These are phyloP conservation scores for Mesembrinibis cayennensis DNA, from an alignment of 2,113 vertebrate species.

Conservation along the genomic window DNA sequence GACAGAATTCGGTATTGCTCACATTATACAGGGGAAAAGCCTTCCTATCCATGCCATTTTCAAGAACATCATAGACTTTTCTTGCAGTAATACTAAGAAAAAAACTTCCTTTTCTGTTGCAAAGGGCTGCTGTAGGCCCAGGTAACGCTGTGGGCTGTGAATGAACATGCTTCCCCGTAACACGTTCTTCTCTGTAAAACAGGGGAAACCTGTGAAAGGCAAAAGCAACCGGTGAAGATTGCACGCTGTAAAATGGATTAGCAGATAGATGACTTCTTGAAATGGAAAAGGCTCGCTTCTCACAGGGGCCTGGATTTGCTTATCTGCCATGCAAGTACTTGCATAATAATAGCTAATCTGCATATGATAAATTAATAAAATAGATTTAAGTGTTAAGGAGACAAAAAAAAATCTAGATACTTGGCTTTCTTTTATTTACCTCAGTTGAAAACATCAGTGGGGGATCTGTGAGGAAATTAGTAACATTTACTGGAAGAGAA, in stretches of 20 bases:
- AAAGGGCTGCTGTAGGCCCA: neutral
- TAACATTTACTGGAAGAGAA: neutral
- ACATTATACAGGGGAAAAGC: neutral
- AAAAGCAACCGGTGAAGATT: neutral
- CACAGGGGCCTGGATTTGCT: neutral
- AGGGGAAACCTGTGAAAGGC: neutral
- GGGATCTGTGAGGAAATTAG: neutral
- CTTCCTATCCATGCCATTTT: neutral
- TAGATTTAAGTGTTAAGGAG: neutral
- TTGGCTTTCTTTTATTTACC: neutral
- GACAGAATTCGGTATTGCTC: neutral
- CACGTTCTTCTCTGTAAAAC: neutral
- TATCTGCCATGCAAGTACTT: neutral
- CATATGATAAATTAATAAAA: constrained; percentile 22
- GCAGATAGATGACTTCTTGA: neutral
- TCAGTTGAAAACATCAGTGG: neutral
- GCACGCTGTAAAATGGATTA: neutral
- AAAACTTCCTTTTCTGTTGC: neutral
- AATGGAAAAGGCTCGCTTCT: neutral
- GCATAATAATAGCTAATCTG: constrained; percentile 16
- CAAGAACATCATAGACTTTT: neutral
- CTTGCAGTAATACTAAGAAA: neutral
- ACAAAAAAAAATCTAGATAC: neutral
- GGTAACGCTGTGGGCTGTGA: neutral
- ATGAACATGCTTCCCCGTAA: neutral